Evolutionary conservation across 2,888 invertebrate genomes (phyloP), one percentile per base, ranked within the genome.

Genomic region (Ganaspis brasiliensis): DNA sequence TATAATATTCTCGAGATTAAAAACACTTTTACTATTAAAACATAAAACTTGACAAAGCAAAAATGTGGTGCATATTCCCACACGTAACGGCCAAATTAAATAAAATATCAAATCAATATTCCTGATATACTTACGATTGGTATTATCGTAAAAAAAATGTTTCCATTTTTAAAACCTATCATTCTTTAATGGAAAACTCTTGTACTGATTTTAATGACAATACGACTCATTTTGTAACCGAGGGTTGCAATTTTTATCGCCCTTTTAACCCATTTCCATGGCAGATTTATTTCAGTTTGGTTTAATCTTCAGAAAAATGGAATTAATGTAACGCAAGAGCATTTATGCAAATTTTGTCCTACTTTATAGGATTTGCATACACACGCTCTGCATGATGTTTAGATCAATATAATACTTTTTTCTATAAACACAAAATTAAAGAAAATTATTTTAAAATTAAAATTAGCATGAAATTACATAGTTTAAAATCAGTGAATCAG

Each of bases 331-430:
- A 67, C 16, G 24, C 14, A 24, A 31, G 57, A 26, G 24, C 67
- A n/a, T 45, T 67, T 67, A 67, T 67, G 67, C 2, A 67, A 67
- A 67, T 67, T 67, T 24, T 24, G 45, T 24, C 24, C 45, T 45
- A 67, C 40, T 67, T 8, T 45, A n/a, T 9, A 24, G n/a, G 21
- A 45, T 67, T 67, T 67, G 24, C 67, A 67, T 61, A 61, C 40
- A 24, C 45, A 37, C 45, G 21, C 24, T n/a, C 24, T 67, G 21
- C 21, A 14, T n/a, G 21, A 67, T 67, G 67, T 26, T 24, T n/a
- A 67, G 21, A 24, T 67, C n/a, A 67, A 67, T 24, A 67, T 24
- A 24, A 21, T 67, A 24, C 24, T 24, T 24, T 8, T n/a, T 9
- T 26, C 57, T 59, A 31, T 31, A 4, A 31, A 4, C 31, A 31